Percentiles rank a stretch among this genome's conserved stretches.
Evolutionary conservation across 2,888 invertebrate genomes (phyloP).

Genomic region (Platycnemis pennipes): DNA sequence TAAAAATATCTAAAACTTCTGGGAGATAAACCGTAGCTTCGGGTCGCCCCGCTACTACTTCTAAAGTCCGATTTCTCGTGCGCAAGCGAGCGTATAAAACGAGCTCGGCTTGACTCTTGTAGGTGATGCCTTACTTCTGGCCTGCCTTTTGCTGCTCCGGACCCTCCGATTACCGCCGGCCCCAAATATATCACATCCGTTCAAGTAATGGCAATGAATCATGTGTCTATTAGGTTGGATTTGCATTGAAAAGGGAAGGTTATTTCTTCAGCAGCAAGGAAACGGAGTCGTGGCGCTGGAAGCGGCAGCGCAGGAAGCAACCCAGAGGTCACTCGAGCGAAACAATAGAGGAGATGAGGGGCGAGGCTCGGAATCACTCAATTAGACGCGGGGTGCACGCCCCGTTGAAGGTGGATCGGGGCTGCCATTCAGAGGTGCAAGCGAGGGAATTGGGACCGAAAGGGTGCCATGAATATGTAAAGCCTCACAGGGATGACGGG

Average conservation of each 20-base stretch:
- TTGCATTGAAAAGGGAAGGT: neutral
- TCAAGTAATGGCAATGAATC: neutral
- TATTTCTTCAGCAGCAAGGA: neutral
- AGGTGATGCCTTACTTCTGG: neutral
- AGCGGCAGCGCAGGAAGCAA: neutral
- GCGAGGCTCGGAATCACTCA: conserved; percentile 17
- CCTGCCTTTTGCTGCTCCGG: neutral
- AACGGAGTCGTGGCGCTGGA: neutral
- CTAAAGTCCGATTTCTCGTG: neutral
- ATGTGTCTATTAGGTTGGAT: neutral
- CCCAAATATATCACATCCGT: neutral
- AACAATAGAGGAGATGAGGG: neutral
- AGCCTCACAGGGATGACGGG: neutral
- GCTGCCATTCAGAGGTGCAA: neutral
- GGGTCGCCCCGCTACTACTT: neutral
- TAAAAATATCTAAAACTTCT: too few species aligned
- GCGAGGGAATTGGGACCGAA: neutral
- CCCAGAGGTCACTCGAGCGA: neutral
- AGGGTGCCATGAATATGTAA: neutral
- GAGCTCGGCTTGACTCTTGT: neutral
- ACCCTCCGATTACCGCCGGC: neutral
- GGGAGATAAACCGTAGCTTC: neutral
- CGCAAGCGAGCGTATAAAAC: neutral
- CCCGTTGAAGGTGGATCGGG: neutral
- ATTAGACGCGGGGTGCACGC: neutral